These are phyloP conservation scores for Platycnemis pennipes DNA, from an alignment of 2,888 invertebrate species.

Conservation along the genomic window DNA sequence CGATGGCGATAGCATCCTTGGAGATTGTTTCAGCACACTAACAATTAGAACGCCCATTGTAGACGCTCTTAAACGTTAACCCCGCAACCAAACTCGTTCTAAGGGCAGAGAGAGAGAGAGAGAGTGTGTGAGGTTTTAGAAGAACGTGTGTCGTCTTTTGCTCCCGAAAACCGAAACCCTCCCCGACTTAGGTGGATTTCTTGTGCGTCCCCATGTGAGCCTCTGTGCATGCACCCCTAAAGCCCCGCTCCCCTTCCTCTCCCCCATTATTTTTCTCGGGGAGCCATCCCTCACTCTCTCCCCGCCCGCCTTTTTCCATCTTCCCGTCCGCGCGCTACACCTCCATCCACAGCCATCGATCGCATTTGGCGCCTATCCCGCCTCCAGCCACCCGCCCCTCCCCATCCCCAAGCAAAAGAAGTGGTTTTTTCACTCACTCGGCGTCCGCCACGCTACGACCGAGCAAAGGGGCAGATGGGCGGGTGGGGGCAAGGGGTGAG, in stretches of 20 bases:
- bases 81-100: no score
- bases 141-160: no score
- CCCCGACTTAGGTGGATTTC: not conserved
- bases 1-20: no score
- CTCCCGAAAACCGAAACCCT: no score
- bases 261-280: not conserved
- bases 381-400: not conserved
- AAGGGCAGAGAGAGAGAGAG: no score
- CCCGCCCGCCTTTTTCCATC: not conserved
- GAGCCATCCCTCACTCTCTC: not conserved
- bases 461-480: not conserved
- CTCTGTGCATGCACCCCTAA: not conserved
- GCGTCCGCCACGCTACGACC: not conserved
- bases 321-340: not conserved
- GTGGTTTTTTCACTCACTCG: slow-evolving; percentile 9
- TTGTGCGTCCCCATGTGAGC: not conserved
- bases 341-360: not conserved
- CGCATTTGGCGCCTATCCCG: not conserved
- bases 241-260: not conserved
- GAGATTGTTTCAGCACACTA: no score
- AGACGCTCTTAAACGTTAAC: no score
- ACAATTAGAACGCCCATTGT: no score
- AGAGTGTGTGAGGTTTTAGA: no score
- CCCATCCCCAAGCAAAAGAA: not conserved
- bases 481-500: not conserved